Percentiles rank a stretch among this genome's conserved stretches.
These are phyloP conservation scores for Lepeophtheirus nordmannii DNA, from an alignment of 2,888 invertebrate species.

Conservation along the genomic window DNA sequence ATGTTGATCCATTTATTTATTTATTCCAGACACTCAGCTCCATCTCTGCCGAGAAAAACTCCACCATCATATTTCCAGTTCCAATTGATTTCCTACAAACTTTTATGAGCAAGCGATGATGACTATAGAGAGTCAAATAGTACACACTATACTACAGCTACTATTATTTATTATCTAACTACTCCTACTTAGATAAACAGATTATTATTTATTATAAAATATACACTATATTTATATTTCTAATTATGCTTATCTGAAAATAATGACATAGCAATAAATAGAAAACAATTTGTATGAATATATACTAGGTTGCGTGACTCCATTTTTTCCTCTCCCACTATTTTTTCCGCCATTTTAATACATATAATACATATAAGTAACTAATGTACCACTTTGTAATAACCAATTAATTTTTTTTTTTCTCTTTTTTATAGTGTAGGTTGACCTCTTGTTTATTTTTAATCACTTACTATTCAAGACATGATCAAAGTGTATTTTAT, in stretches of 20 bases:
- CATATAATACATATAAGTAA: neutral
- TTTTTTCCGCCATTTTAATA: neutral
- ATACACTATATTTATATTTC: too few relatives aligned
- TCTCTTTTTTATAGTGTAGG: neutral
- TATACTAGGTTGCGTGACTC: neutral
- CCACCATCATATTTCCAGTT: conserved; percentile 29
- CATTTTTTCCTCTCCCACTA: neutral
- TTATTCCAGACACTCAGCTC: conserved; percentile 27
- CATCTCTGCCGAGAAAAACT: conserved; percentile 29
- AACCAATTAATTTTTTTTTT: neutral
- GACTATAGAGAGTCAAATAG: neutral
- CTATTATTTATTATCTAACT: neutral
- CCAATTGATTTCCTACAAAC: conserved; percentile 28
- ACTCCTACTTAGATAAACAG: neutral
- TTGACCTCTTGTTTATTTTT: neutral
- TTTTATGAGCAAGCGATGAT: conserved; percentile 25
- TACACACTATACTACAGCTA: too few relatives aligned
- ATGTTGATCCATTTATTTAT: neutral
- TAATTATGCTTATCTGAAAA: neutral
- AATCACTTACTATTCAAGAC: too few relatives aligned
- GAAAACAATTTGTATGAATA: neutral
- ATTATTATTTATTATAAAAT: too few relatives aligned
- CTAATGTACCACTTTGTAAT: neutral
- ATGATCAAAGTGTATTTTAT: too few relatives aligned
- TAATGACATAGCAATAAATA: neutral